Evolutionary conservation across 2,888 invertebrate species (phyloP).

Genomic region (Proisotoma minuta): DNA sequence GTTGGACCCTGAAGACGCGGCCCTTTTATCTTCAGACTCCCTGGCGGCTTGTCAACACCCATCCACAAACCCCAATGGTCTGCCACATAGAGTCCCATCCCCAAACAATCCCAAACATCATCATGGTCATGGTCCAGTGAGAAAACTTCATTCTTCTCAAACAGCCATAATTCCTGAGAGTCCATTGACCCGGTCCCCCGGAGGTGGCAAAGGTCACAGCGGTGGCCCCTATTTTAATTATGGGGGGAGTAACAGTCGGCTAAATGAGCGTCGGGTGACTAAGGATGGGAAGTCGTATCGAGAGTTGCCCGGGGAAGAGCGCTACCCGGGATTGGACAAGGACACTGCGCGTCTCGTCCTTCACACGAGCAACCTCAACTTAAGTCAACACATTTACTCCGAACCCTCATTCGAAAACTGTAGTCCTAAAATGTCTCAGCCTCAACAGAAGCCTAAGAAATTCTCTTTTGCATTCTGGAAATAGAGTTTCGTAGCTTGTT

Average conservation of each 20-base stretch:
- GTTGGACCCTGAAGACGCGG: constrained; percentile 10
- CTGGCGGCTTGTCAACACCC: neutral
- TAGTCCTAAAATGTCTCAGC: constrained; percentile 16
- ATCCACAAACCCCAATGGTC: constrained; percentile 12
- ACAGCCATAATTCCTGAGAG: constrained; percentile 12
- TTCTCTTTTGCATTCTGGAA: constrained; percentile 48
- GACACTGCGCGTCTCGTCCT: constrained; percentile 52
- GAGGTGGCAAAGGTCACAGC: neutral
- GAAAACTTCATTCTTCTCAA: constrained; percentile 10
- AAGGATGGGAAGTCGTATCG: constrained; percentile 50
- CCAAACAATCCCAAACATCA: constrained; percentile 12
- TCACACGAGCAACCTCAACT: constrained; percentile 45
- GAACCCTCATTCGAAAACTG: constrained; percentile 43
- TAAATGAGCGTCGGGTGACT: neutral
- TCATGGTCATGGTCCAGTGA: constrained; percentile 1
- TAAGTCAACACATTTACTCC: constrained; percentile 47
- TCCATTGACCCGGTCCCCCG: neutral
- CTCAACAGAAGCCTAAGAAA: constrained; percentile 38
- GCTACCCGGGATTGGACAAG: constrained; percentile 57
- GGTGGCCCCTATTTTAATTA: neutral
- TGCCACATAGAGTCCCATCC: constrained; percentile 8
- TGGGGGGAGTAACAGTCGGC: neutral
- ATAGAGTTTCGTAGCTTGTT: too few relatives aligned
- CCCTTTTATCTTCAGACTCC: neutral
- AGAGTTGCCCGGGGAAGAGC: constrained; percentile 56